A percentile compares a stretch with the other conserved stretches of the same genome.
phyloP scores from a whole-genome alignment of 2,797 vertebrate species.

The Telmatherina bonti region DNA sequence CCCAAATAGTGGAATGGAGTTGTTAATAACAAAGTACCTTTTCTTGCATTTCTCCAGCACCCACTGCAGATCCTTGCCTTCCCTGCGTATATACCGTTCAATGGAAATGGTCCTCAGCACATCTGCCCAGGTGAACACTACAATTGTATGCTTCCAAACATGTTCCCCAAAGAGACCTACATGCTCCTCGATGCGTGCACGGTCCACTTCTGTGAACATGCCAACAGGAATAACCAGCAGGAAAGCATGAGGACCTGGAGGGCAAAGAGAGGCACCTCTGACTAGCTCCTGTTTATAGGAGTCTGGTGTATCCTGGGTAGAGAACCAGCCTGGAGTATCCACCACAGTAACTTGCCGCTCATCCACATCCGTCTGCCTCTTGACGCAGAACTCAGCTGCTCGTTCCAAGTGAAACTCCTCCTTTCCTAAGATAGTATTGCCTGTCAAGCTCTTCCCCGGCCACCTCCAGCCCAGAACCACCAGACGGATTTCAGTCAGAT shows the following conservation, averaged over 20 bases:
- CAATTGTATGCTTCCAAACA: slow-evolving; percentile 82
- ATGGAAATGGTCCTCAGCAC: slow-evolving; percentile 80
- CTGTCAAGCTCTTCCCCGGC: slow-evolving; percentile 88
- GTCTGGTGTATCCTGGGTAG: slow-evolving; percentile 69
- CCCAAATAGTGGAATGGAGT: slow-evolving; percentile 73
- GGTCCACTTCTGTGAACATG: slow-evolving; percentile 85
- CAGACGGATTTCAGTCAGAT: slow-evolving; percentile 79
- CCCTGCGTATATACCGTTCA: slow-evolving; percentile 83
- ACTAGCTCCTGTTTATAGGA: slow-evolving; percentile 81
- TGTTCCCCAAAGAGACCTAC: slow-evolving; percentile 80
- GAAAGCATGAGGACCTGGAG: slow-evolving; percentile 84
- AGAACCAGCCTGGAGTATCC: slow-evolving; percentile 88
- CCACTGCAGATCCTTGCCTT: slow-evolving; percentile 82
- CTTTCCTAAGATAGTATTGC: slow-evolving; percentile 85
- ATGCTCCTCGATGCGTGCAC: slow-evolving; percentile 81
- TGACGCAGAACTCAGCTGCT: slow-evolving; percentile 81
- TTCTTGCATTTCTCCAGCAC: slow-evolving; percentile 83
- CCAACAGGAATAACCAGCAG: slow-evolving; percentile 84
- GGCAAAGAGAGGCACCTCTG: slow-evolving; percentile 73
- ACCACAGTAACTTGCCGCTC: slow-evolving; percentile 78
- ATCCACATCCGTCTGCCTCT: slow-evolving; percentile 62
- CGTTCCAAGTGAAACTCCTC: slow-evolving; percentile 80
- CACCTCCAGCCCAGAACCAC: slow-evolving; percentile 88
- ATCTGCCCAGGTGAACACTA: slow-evolving; percentile 86
- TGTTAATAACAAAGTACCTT: slow-evolving; percentile 84